A percentile compares a stretch with the other conserved stretches of the same genome.
These are phyloP conservation scores for Octopus sinensis DNA, from an alignment of 1,140 invertebrate genomes.

Conservation along the genomic window DNA sequence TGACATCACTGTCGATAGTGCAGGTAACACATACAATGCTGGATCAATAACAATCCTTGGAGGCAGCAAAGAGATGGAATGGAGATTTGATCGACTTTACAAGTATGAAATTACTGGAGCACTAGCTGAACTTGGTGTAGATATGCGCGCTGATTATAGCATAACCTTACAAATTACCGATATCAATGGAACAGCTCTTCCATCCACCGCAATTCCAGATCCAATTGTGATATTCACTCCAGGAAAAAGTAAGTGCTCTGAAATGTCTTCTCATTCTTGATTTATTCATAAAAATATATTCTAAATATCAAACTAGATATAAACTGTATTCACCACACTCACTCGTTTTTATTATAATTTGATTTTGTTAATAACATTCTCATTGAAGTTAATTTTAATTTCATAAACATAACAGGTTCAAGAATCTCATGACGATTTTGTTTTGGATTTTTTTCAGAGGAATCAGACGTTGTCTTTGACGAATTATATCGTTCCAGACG, in stretches of 20 bases:
- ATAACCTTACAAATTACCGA: not conserved
- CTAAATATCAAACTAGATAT: not conserved
- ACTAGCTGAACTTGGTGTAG: not conserved
- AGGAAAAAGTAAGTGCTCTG: conserved; percentile 1
- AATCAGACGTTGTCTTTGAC: not conserved
- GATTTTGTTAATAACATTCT: not conserved
- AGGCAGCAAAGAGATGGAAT: conserved; percentile 22
- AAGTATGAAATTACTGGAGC: conserved; percentile 18
- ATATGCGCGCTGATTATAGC: conserved; percentile 5
- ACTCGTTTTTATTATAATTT: not conserved
- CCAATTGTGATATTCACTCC: conserved; percentile 9
- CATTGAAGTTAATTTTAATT: not conserved
- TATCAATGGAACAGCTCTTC: conserved; percentile 14
- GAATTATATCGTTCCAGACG: not conserved
- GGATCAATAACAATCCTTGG: conserved; percentile 5
- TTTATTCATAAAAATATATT: not conserved
- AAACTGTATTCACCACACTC: not conserved
- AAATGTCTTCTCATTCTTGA: not conserved
- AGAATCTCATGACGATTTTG: not conserved
- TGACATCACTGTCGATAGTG: not conserved
- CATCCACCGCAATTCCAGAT: not conserved
- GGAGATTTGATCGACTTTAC: conserved; percentile 22
- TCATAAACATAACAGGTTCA: not conserved
- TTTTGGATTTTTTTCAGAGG: not conserved
- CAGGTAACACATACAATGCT: conserved; percentile 14